Evolutionary conservation across 1,140 invertebrate species (phyloP).

Genomic region (Lasioglossum albipes): DNA sequence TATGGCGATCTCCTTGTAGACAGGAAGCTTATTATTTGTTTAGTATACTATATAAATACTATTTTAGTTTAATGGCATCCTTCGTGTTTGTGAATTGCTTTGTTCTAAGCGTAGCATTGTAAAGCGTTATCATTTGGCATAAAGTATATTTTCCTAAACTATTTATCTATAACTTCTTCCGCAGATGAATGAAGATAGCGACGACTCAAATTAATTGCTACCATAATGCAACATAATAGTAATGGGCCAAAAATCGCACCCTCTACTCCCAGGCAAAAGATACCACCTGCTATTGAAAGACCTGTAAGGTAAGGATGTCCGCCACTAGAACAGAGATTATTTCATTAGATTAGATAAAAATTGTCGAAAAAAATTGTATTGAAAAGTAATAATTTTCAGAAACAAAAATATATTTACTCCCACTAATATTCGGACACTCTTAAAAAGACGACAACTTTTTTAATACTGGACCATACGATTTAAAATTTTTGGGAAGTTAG

Average conservation of each 20-base stretch:
- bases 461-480: no score
- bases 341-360: background rate
- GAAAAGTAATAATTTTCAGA: background rate
- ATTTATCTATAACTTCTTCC: constrained; percentile 69
- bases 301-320: constrained; percentile 99
- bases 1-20: no score
- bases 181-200: constrained; percentile 80
- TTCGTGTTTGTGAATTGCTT: background rate
- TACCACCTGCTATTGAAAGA: constrained; percentile 97
- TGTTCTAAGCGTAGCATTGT: background rate
- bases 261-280: constrained; percentile 97
- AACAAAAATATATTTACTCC: background rate
- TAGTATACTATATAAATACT: no score
- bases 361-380: background rate
- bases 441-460: no score
- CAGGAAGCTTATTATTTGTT: no score
- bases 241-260: constrained; percentile 98
- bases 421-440: no score
- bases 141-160: background rate
- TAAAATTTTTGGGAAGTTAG: no score
- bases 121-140: background rate
- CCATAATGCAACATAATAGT: constrained; percentile 92
- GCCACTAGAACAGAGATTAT: constrained; percentile 82
- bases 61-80: background rate
- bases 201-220: constrained; percentile 87